Evolutionary conservation across 2,888 invertebrate genomes (phyloP).

Genomic region (Eristalis arbustorum): DNA sequence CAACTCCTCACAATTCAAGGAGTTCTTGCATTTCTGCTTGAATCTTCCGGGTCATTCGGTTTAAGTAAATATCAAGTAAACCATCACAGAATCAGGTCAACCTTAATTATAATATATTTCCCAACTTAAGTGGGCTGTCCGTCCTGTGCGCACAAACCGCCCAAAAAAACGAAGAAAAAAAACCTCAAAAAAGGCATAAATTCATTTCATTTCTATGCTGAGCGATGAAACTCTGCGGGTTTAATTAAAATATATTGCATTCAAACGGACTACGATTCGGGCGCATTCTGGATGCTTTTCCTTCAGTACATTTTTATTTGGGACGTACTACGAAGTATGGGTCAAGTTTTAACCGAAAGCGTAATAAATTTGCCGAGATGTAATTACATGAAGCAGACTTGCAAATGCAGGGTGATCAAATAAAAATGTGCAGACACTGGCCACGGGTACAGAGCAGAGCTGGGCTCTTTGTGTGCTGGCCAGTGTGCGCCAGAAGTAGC

Average conservation of each 20-base stretch:
- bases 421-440: not conserved
- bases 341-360: conserved; percentile 49
- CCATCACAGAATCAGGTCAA: conserved; percentile 33
- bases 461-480: not conserved
- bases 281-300: conserved; percentile 12
- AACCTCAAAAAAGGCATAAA: not conserved
- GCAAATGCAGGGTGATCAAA: not conserved
- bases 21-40: conserved; percentile 24
- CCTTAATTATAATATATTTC: conserved; percentile 45
- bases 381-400: conserved; percentile 25
- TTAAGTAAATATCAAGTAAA: conserved; percentile 31
- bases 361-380: conserved; percentile 4
- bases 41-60: conserved; percentile 41
- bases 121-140: conserved; percentile 15
- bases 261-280: conserved; percentile 46
- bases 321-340: conserved; percentile 25
- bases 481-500: not conserved
- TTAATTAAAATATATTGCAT: conserved; percentile 49
- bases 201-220: conserved; percentile 34
- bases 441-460: no score
- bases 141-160: conserved; percentile 4
- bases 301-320: not conserved
- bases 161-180: not conserved
- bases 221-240: conserved; percentile 29
- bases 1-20: not conserved